These are phyloP conservation scores for Nymphalis polychloros DNA, from an alignment of 2,888 invertebrate genomes.

Conservation along the genomic window DNA sequence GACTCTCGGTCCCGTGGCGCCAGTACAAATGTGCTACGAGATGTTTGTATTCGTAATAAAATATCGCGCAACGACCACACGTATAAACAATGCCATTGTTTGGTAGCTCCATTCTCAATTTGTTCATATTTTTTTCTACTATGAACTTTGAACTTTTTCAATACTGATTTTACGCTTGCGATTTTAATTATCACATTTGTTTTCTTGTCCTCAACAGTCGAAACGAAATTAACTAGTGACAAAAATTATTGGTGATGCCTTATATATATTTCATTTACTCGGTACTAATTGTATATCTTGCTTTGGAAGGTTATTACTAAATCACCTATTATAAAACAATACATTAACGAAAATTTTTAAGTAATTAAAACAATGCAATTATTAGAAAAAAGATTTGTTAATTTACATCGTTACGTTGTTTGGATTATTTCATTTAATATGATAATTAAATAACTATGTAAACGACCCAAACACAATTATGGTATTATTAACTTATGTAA, in stretches of 20 bases:
- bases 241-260: neutral
- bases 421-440: neutral
- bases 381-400: neutral
- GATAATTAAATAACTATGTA: too few species aligned
- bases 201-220: neutral
- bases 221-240: neutral
- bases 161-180: too few species aligned
- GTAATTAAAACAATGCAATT: neutral
- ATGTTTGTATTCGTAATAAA: conserved; percentile 56
- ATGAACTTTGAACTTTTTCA: neutral
- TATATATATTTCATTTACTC: neutral
- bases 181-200: neutral
- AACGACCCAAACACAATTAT: neutral
- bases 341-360: neutral
- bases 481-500: too few species aligned
- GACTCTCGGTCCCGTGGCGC: conserved; percentile 67
- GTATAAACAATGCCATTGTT: conserved; percentile 41
- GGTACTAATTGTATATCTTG: neutral
- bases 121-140: conserved; percentile 22
- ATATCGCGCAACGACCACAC: conserved; percentile 57
- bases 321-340: neutral
- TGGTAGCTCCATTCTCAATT: conserved; percentile 7
- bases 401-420: too few species aligned
- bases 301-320: neutral
- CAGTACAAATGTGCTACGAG: conserved; percentile 66